Base-by-base conservation (phyloP, 2,888 invertebrate species). In the Apotomis turbidana region DNA sequence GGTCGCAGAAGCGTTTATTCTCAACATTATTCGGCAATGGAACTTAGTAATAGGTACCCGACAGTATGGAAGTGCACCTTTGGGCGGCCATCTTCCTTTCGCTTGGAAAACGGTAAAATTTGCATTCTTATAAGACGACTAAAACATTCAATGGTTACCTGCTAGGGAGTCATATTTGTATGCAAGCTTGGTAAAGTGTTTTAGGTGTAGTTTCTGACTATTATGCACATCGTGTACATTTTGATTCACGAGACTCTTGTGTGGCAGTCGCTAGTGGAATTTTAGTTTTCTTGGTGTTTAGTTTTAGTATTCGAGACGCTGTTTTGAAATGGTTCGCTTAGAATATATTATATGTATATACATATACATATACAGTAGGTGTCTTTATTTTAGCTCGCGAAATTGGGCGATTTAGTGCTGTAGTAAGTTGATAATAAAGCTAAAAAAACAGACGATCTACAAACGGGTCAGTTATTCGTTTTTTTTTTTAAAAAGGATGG, bases 71-170 rank as follows among this genome's bases (percentile, higher is more conserved):
- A 86, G 79, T 81, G 82, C 80, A 85, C 87, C 81, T 83, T 75
- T 68, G 86, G 83, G 85, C 27, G 12, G 66, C 52, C 68, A 57
- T 68, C 46, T 76, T 78, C 75, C 69, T 60, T 75, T 77, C 75
- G 78, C 78, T 78, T 79, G 77, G 80, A 79, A 79, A 83, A 84
- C 84, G 83, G 84, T 87, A 83, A 81, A 79, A 87, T 87, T 87
- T 86, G 83, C 87, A 87, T 87, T 84, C 79, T 81, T 85, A 85
- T 85, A 81, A 80, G 79, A 83, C 80, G 81, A 83, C 74, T 70
- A 73, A 74, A 63, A 68, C 78, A 76, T 80, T 80, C 80, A 80
- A 86, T 83, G 81, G 84, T 83, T 79, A 77, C 81, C 67, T 71
- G 78, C 76, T 75, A 74, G 78, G 76, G 55, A 71, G 69, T 73